Conservation (phyloP, 2,113 vertebrate genomes). For the Symphodus melops region DNA sequence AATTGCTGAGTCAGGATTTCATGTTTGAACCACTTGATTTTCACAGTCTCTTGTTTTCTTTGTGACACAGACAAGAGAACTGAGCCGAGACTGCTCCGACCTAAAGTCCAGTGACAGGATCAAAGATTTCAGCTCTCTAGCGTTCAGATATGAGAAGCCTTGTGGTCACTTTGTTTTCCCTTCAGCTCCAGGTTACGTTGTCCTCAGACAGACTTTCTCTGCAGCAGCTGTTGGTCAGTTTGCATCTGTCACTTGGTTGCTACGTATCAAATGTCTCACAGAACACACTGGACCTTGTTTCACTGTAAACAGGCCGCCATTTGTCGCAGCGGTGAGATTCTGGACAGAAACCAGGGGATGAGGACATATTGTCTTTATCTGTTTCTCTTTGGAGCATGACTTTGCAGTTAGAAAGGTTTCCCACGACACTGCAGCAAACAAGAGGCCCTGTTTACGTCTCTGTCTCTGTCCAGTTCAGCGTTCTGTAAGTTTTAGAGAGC, state of each 20-base stretch:
- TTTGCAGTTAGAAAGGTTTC: constrained; percentile 38
- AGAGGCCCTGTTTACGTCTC: not conserved
- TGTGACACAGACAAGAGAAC: constrained; percentile 16
- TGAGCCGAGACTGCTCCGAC: not conserved
- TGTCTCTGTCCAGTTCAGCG: not conserved
- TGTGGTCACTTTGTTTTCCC: constrained; percentile 25
- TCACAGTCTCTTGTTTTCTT: constrained; percentile 11
- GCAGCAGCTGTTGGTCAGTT: not conserved
- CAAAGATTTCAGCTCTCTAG: constrained; percentile 34
- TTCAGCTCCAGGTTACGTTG: constrained; percentile 13
- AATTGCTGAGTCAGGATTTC: not conserved
- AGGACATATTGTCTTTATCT: constrained; percentile 17
- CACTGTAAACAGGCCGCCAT: not conserved
- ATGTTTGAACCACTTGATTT: not conserved
- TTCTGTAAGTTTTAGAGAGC: not conserved
- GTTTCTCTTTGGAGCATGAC: constrained; percentile 30
- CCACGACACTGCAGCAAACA: constrained; percentile 8
- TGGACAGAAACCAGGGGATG: not conserved
- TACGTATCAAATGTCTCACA: constrained; percentile 33
- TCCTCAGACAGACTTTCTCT: constrained; percentile 7
- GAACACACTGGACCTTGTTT: constrained; percentile 51
- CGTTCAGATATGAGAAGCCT: constrained; percentile 32
- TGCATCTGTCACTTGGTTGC: constrained; percentile 9
- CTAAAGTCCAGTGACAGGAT: constrained; percentile 2
- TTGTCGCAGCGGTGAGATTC: constrained; percentile 36